Conservation (phyloP, 2,797 vertebrate genomes). For the Cichlasoma orientale region DNA sequence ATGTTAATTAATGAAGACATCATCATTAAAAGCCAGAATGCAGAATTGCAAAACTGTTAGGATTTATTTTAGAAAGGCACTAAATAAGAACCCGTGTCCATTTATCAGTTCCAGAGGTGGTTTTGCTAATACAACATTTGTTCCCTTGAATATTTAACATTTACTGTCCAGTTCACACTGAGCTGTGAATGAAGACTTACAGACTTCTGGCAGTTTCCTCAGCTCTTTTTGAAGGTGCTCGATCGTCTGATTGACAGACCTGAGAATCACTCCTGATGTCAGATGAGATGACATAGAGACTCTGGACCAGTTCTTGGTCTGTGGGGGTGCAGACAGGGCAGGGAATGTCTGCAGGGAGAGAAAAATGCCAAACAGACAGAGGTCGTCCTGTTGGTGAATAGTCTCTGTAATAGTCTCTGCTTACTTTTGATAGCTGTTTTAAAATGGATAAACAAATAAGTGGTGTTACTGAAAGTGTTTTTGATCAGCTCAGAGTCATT, state of each 20-base stretch:
- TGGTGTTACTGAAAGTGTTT: too few relatives aligned
- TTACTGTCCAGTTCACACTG: background rate
- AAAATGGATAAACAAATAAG: too few relatives aligned
- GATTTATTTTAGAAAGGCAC: background rate
- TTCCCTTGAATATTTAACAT: background rate
- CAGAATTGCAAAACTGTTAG: too few relatives aligned
- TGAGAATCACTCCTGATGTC: slow-evolving; percentile 63
- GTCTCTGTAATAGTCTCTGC: background rate
- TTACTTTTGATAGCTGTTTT: too few relatives aligned
- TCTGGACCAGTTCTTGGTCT: slow-evolving; percentile 64
- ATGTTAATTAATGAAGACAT: background rate
- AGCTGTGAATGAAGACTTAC: slow-evolving; percentile 56
- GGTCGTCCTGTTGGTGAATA: too few relatives aligned
- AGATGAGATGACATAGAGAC: slow-evolving; percentile 66
- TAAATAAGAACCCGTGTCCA: too few relatives aligned
- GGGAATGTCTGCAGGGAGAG: slow-evolving; percentile 62
- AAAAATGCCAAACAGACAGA: background rate
- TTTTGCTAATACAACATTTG: background rate
- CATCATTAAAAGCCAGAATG: background rate
- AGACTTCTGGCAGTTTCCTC: slow-evolving; percentile 62
- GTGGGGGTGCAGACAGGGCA: slow-evolving; percentile 35
- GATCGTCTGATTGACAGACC: slow-evolving; percentile 60
- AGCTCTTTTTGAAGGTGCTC: slow-evolving; percentile 68
- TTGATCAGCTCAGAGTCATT: too few relatives aligned
- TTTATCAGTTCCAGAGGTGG: too few relatives aligned